Conservation (phyloP, 2,888 invertebrate species). For the Tetrapedia diversipes region DNA sequence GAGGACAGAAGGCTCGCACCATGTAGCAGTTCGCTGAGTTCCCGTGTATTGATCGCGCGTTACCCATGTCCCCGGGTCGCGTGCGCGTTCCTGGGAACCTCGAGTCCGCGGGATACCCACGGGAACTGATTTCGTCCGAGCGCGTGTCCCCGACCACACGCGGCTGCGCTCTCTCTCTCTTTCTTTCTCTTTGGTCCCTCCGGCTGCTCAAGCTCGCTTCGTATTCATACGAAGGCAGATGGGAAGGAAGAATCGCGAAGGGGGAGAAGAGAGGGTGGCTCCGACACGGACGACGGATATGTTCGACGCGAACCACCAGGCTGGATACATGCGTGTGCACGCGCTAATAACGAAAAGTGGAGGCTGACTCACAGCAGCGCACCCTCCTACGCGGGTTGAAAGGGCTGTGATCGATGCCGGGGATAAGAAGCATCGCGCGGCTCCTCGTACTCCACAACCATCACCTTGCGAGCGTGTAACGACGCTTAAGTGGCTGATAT, state of each 20-base stretch:
- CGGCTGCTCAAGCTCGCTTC: conserved; percentile 67
- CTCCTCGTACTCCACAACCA: conserved; percentile 32
- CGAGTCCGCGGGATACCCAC: conserved; percentile 78
- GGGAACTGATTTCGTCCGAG: conserved; percentile 75
- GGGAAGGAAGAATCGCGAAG: conserved; percentile 15
- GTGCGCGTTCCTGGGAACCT: conserved; percentile 81
- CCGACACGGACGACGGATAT: conserved; percentile 35
- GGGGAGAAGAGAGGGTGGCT: conserved; percentile 24
- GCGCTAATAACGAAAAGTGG: conserved; percentile 72
- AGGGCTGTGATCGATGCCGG: conserved; percentile 69
- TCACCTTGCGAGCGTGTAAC: conserved; percentile 39
- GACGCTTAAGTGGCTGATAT: conserved; percentile 31
- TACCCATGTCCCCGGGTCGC: conserved; percentile 75
- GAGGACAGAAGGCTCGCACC: conserved; percentile 42
- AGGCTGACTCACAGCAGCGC: conserved; percentile 71
- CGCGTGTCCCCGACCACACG: conserved; percentile 53
- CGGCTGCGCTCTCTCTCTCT: conserved; percentile 29
- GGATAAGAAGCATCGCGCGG: conserved; percentile 62
- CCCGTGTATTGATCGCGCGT: conserved; percentile 77
- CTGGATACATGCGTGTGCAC: conserved; percentile 58
- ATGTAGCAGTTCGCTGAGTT: conserved; percentile 72
- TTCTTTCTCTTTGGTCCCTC: too few relatives aligned
- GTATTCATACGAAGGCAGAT: conserved; percentile 65
- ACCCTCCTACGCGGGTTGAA: conserved; percentile 59
- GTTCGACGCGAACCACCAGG: conserved; percentile 55